Percentiles rank a stretch among this genome's conserved stretches.
These are phyloP conservation scores for Campoplex nolae DNA, from an alignment of 2,888 invertebrate genomes.

Conservation along the genomic window DNA sequence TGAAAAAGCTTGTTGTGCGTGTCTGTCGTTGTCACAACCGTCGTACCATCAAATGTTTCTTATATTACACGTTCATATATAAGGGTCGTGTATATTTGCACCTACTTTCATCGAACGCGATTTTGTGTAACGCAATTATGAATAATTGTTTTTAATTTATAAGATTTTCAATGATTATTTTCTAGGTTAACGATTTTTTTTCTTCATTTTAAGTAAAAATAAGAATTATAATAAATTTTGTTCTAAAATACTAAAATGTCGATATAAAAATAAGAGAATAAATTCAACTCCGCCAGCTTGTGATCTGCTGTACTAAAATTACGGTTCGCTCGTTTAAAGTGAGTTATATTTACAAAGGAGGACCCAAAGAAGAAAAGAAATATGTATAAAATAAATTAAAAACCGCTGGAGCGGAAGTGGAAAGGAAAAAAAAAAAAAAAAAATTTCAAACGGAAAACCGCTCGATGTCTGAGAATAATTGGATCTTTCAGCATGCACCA, in stretches of 20 bases:
- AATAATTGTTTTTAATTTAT: too few relatives aligned
- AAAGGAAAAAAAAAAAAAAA: background rate
- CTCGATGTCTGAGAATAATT: slow-evolving; percentile 47
- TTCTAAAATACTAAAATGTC: background rate
- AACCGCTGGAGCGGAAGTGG: slow-evolving; percentile 13
- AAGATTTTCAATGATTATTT: too few relatives aligned
- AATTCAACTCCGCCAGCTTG: background rate
- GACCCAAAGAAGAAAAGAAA: background rate
- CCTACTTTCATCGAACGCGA: too few relatives aligned
- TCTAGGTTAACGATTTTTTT: too few relatives aligned
- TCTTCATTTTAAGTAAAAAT: too few relatives aligned
- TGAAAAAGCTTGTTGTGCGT: background rate
- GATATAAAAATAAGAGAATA: background rate
- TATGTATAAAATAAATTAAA: slow-evolving; percentile 21
- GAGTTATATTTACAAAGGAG: background rate
- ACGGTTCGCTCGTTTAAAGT: background rate
- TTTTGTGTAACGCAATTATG: too few relatives aligned
- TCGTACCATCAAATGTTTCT: too few relatives aligned
- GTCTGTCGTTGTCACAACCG: too few relatives aligned
- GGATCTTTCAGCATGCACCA: slow-evolving; percentile 30
- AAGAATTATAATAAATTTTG: background rate
- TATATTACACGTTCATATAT: too few relatives aligned
- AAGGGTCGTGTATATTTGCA: too few relatives aligned
- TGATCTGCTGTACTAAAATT: background rate
- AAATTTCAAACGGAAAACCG: slow-evolving; percentile 6